phyloP scores from a whole-genome alignment of 2,113 vertebrate genomes.

The Campylomormyrus numenius region DNA sequence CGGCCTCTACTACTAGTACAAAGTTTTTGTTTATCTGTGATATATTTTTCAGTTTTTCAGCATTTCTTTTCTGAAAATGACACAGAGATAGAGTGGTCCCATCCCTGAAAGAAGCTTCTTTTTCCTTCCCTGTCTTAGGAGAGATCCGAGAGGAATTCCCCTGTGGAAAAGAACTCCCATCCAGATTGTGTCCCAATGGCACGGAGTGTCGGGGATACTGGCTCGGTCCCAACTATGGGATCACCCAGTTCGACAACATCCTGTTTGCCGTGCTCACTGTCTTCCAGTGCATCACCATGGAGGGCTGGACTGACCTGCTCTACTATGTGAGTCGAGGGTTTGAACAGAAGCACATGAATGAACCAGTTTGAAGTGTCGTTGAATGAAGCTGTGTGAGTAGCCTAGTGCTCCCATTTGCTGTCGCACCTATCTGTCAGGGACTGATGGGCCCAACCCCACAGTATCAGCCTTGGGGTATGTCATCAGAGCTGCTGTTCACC shows the following conservation, averaged over 20 bases:
- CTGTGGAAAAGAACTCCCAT: constrained; percentile 70
- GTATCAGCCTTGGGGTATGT: background rate
- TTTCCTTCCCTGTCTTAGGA: constrained; percentile 43
- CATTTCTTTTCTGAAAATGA: background rate
- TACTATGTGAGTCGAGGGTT: constrained; percentile 69
- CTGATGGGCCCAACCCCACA: background rate
- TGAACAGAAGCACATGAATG: background rate
- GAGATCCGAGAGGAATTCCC: constrained; percentile 82
- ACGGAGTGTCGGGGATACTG: constrained; percentile 76
- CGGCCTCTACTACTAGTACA: background rate
- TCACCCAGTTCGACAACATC: constrained; percentile 95
- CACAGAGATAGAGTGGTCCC: background rate
- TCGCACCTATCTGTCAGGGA: background rate
- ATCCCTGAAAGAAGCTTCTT: background rate
- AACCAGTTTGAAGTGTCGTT: background rate
- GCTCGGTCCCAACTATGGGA: constrained; percentile 87
- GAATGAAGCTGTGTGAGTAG: background rate
- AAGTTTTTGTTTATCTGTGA: background rate
- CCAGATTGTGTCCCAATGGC: constrained; percentile 77
- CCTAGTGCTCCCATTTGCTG: background rate
- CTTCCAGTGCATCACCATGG: constrained; percentile 96
- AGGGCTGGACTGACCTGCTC: constrained; percentile 89
- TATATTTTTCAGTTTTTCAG: background rate
- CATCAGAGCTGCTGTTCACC: background rate
- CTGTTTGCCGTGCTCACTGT: constrained; percentile 88